These are phyloP conservation scores for Auanema freiburgensis DNA, from an alignment of 2,888 invertebrate species.

Conservation along the genomic window DNA sequence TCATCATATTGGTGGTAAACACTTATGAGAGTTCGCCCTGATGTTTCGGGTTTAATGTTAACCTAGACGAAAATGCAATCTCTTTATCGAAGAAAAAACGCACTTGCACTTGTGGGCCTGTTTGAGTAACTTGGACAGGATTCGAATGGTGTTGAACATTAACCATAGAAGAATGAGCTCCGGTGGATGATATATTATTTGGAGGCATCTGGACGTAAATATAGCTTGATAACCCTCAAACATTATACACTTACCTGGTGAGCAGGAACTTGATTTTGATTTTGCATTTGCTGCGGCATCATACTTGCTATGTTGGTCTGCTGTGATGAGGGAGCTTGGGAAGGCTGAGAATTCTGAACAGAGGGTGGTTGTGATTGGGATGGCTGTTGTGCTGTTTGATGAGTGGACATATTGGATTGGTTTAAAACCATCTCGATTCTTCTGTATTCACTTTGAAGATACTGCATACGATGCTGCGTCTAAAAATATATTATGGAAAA, in stretches of 20 bases:
- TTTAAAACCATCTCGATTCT: slow-evolving; percentile 3
- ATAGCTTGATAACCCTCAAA: background rate
- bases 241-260: background rate
- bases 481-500: slow-evolving; percentile 7
- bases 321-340: background rate
- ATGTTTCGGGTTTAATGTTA: slow-evolving; percentile 59
- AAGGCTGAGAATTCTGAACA: background rate
- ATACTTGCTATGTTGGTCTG: background rate
- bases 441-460: slow-evolving; percentile 21
- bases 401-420: background rate
- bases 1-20: slow-evolving; percentile 56
- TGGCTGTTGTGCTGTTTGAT: slow-evolving; percentile 6
- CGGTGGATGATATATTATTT: slow-evolving; percentile 13
- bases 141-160: slow-evolving; percentile 26
- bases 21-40: slow-evolving; percentile 57
- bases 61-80: slow-evolving; percentile 36
- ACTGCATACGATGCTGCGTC: slow-evolving; percentile 14
- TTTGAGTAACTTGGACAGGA: slow-evolving; percentile 41
- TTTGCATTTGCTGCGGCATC: slow-evolving; percentile 13
- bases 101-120: slow-evolving; percentile 52
- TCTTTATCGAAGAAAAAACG: background rate
- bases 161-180: slow-evolving; percentile 10
- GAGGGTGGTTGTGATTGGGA: background rate
- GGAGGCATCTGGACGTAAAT: background rate
- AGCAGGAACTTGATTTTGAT: slow-evolving; percentile 8